Percentiles rank a stretch among this genome's conserved stretches.
These are phyloP conservation scores for Prenolepis imparis DNA, from an alignment of 2,888 invertebrate genomes.

Conservation along the genomic window DNA sequence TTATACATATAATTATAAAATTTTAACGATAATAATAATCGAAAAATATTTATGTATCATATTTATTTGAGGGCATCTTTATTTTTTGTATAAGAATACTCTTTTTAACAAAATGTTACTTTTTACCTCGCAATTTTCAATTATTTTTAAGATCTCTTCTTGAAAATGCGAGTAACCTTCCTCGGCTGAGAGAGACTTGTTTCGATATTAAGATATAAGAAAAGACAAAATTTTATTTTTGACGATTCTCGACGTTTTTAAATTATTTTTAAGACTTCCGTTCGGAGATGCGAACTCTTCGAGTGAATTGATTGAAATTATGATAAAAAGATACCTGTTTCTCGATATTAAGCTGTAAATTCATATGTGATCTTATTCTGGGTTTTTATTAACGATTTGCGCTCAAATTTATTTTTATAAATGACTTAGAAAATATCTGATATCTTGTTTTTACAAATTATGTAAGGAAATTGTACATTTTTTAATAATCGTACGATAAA, in stretches of 20 bases:
- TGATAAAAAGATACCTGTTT: conserved; percentile 21
- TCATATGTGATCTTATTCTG: conserved; percentile 17
- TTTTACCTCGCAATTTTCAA: conserved; percentile 33
- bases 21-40: conserved; percentile 31
- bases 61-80: conserved; percentile 37
- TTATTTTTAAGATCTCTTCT: conserved; percentile 32
- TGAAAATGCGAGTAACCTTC: conserved; percentile 29
- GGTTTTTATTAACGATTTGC: conserved; percentile 13
- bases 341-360: conserved; percentile 34
- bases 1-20: conserved; percentile 20
- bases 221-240: conserved; percentile 46
- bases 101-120: conserved; percentile 1
- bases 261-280: conserved; percentile 48
- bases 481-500: conserved; percentile 24
- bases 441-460: conserved; percentile 45
- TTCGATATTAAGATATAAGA: conserved; percentile 46
- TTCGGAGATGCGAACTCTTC: conserved; percentile 35
- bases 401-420: conserved; percentile 54
- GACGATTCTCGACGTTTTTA: conserved; percentile 13
- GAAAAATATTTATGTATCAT: conserved; percentile 14
- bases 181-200: conserved; percentile 35
- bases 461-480: conserved; percentile 44
- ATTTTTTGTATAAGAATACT: conserved; percentile 34
- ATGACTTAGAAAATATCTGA: conserved; percentile 25
- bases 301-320: conserved; percentile 40